Evolutionary conservation across 2,797 vertebrate genomes (phyloP), one percentile per base, ranked within the genome.

Genomic region (Chiloscyllium punctatum): DNA sequence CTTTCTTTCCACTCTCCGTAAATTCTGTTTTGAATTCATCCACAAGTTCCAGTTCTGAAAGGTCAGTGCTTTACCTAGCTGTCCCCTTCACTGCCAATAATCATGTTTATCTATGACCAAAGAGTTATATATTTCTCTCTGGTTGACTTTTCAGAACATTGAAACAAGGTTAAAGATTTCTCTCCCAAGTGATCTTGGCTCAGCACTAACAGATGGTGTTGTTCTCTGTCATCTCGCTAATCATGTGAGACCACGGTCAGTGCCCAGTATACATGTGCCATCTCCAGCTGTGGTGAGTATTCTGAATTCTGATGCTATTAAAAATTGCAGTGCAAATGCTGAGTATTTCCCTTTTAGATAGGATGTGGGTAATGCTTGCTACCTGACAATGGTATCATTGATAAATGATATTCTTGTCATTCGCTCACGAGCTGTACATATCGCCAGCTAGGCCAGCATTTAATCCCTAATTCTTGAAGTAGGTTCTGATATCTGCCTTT

Each of bases 171-270:
- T 99, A 96, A 99, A 99, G 96, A 98, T 99, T 86, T 98, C 98
- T 0, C 96, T 99, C 96, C 99, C 99, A 37, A 98, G 97, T 66
- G 98, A 99, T 95, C 98, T 99, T 2, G 98, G 99, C 18, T 98
- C 99, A 0, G 99, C 99, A 42, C 97, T 99, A 96, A 99, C 99
- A 0, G 99, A 99, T 0, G 99, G 99, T 0, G 99, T 99, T 48
- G 99, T 99, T 66, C 98, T 99, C 88, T 99, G 99, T 97, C 99
- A 99, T 96, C 97, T 99, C 97, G 99, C 99, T 97, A 99, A 99
- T 97, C 99, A 99, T 0, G 99, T 99, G 96, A 98, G 98, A 30
- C 99, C 99, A n/a, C 98, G 99, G 9, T 99, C 99, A 0, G 99
- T 99, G 53, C 98, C 99, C 96, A 99, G 99, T 97, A 99, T 99